A percentile compares a stretch with the other conserved stretches of the same genome.
Conservation (phyloP, 2,797 vertebrate genomes). For the Alectoris magna region DNA sequence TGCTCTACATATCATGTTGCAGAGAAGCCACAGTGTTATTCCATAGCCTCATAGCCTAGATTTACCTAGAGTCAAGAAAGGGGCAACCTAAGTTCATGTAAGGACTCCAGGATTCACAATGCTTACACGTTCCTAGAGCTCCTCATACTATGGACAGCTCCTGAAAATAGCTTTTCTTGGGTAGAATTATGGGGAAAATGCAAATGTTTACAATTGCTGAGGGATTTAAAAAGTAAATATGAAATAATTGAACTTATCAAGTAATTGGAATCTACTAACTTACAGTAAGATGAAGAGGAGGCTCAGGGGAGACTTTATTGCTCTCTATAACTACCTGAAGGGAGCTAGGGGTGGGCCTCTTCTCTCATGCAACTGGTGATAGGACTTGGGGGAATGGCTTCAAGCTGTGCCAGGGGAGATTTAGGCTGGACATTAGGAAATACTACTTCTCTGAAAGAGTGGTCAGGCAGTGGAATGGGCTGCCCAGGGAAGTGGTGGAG, state of each 20-base stretch:
- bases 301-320: too few species aligned
- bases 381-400: too few species aligned
- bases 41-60: not conserved
- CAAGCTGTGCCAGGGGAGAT: too few species aligned
- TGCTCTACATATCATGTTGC: not conserved
- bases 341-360: too few species aligned
- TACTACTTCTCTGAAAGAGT: too few species aligned
- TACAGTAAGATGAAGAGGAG: not conserved
- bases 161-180: not conserved
- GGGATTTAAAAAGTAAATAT: not conserved
- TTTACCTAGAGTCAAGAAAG: not conserved
- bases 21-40: not conserved
- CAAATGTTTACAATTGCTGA: not conserved
- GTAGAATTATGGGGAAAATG: not conserved
- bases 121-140: not conserved
- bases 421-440: too few species aligned
- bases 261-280: not conserved
- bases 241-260: not conserved
- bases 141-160: not conserved
- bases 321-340: too few species aligned
- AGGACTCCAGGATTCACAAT: not conserved
- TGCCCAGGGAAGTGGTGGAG: too few species aligned
- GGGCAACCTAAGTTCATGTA: not conserved
- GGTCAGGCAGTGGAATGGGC: too few species aligned
- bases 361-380: too few species aligned